Evolutionary conservation across 2,113 vertebrate genomes (phyloP).

Genomic region (Bathybates hornii): DNA sequence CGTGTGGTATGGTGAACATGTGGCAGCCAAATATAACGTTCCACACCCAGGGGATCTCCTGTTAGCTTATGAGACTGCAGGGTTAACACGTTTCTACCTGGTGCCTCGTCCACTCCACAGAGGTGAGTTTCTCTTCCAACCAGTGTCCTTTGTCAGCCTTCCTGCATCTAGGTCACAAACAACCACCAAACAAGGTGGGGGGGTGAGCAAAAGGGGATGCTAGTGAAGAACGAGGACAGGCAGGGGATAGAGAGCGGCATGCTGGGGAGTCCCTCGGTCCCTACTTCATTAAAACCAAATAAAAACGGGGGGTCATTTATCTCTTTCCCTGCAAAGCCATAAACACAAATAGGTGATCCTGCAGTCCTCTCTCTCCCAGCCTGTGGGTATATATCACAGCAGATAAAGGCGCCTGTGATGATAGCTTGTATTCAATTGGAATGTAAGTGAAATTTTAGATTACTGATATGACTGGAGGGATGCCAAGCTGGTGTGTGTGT

Average conservation of each 20-base stretch:
- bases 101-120: background rate
- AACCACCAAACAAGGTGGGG: background rate
- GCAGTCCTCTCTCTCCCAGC: background rate
- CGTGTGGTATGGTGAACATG: conserved; percentile 75
- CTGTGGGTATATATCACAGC: conserved; percentile 57
- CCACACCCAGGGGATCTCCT: background rate
- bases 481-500: background rate
- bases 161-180: conserved; percentile 70
- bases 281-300: conserved; percentile 80
- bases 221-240: conserved; percentile 26
- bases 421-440: conserved; percentile 64
- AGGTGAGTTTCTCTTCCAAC: background rate
- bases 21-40: conserved; percentile 45
- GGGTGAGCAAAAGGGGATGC: background rate
- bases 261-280: conserved; percentile 66
- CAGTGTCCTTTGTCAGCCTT: conserved; percentile 47
- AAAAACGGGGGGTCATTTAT: conserved; percentile 75
- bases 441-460: conserved; percentile 66
- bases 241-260: conserved; percentile 36
- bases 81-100: conserved; percentile 31
- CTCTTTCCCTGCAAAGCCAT: conserved; percentile 70
- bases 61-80: background rate
- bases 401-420: conserved; percentile 57
- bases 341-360: conserved; percentile 68
- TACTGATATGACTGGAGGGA: conserved; percentile 53